phyloP scores from a whole-genome alignment of 2,113 vertebrate genomes.

The Aegotheles bennettii region DNA sequence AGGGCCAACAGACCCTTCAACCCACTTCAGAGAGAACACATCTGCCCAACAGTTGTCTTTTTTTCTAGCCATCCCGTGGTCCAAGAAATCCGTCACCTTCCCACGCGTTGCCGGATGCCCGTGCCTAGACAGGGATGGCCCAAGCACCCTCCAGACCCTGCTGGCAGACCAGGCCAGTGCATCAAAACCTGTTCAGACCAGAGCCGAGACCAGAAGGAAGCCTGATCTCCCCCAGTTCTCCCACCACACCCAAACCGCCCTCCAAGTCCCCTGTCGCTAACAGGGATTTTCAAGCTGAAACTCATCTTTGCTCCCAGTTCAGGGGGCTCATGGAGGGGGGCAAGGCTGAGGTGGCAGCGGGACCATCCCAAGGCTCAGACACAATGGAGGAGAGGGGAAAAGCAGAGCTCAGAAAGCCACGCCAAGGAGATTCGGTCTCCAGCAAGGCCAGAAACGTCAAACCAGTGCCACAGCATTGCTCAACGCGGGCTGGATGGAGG shows the following conservation, averaged over 20 bases:
- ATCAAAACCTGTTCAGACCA: neutral
- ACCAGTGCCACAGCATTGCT: neutral
- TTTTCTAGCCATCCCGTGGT: neutral
- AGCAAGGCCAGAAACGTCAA: neutral
- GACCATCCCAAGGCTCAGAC: neutral
- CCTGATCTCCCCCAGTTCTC: neutral
- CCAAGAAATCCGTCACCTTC: neutral
- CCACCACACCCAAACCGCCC: neutral
- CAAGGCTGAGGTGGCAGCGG: neutral
- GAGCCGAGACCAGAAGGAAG: neutral
- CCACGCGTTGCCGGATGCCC: neutral
- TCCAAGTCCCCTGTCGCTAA: neutral
- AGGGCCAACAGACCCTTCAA: neutral
- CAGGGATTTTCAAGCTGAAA: neutral
- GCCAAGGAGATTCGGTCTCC: neutral
- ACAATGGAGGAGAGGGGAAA: neutral
- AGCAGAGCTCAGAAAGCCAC: neutral
- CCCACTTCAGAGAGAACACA: conserved; percentile 12
- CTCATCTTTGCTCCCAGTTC: neutral
- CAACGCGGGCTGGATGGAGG: neutral
- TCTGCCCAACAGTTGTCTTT: conserved; percentile 17
- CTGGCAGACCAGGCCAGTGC: neutral
- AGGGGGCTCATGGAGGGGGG: accelerated
- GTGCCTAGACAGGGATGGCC: neutral
- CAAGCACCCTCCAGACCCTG: neutral